These are phyloP conservation scores for Syrista parreyssii DNA, from an alignment of 2,888 invertebrate species.

Conservation along the genomic window DNA sequence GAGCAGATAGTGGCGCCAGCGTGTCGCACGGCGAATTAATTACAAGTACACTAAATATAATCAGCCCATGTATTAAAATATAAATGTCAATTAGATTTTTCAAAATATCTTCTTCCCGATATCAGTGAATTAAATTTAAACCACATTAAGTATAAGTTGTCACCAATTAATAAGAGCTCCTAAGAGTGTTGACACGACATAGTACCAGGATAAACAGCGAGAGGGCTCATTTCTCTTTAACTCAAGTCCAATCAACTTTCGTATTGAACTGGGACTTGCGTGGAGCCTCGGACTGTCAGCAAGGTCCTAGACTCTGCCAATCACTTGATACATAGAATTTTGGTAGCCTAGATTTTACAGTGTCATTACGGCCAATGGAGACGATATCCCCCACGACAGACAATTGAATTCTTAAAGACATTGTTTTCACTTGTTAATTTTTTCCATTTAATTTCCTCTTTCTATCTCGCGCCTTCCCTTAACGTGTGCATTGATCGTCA, in stretches of 20 bases:
- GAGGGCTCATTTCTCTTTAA: background rate
- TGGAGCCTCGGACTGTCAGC: background rate
- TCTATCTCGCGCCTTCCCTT: background rate
- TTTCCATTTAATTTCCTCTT: background rate
- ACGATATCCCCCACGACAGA: background rate
- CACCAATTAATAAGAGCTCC: conserved; percentile 30
- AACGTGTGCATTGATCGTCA: background rate
- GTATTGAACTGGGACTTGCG: background rate
- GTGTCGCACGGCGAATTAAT: conserved; percentile 27
- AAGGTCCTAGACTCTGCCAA: background rate
- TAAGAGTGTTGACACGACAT: background rate
- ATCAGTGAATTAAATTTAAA: conserved; percentile 47
- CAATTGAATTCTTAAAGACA: background rate
- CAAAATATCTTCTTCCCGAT: conserved; percentile 35
- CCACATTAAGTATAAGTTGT: conserved; percentile 46
- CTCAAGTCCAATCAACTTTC: background rate
- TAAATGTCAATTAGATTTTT: conserved; percentile 58
- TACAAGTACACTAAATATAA: conserved; percentile 58
- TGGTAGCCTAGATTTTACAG: conserved; percentile 23
- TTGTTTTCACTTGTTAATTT: background rate
- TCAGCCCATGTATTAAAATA: conserved; percentile 62
- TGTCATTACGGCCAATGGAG: background rate
- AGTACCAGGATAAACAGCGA: background rate
- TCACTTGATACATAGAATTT: conserved; percentile 8
- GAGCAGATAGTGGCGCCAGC: conserved; percentile 10